Conservation (phyloP, 2,797 vertebrate species). For the Petrocephalus sullivani region DNA sequence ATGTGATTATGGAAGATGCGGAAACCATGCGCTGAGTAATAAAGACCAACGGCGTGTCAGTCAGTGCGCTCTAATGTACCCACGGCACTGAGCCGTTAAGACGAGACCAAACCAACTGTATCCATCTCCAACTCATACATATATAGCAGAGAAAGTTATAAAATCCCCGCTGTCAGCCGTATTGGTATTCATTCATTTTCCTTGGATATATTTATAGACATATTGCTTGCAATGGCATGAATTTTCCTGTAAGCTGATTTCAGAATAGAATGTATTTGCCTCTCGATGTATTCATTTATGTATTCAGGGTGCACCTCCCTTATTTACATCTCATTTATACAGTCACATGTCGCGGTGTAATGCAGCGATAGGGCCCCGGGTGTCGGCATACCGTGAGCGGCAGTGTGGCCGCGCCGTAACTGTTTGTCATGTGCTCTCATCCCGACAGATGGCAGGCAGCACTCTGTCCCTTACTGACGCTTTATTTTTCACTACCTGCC, state of each 20-base stretch:
- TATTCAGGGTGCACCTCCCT: not conserved
- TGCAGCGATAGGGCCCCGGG: not conserved
- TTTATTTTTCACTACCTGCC: not conserved
- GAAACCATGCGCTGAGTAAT: not conserved
- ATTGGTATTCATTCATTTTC: constrained; percentile 8
- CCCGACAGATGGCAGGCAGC: not conserved
- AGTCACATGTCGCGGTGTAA: not conserved
- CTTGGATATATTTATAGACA: not conserved
- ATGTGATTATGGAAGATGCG: not conserved
- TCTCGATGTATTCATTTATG: not conserved
- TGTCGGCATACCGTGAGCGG: not conserved
- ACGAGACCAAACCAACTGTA: not conserved
- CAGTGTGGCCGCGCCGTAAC: not conserved
- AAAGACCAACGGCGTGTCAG: not conserved
- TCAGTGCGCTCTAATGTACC: not conserved
- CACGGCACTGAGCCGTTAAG: not conserved
- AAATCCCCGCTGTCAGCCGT: not conserved
- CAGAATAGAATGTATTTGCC: not conserved
- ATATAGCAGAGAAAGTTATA: constrained; percentile 1
- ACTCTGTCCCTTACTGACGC: not conserved
- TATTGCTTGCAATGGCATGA: not conserved
- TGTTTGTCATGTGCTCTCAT: not conserved
- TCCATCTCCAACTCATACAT: not conserved
- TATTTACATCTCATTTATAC: not conserved
- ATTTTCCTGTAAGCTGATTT: constrained; percentile 1